These are phyloP conservation scores for Dinoponera quadriceps DNA, from an alignment of 1,140 invertebrate genomes.

Conservation along the genomic window DNA sequence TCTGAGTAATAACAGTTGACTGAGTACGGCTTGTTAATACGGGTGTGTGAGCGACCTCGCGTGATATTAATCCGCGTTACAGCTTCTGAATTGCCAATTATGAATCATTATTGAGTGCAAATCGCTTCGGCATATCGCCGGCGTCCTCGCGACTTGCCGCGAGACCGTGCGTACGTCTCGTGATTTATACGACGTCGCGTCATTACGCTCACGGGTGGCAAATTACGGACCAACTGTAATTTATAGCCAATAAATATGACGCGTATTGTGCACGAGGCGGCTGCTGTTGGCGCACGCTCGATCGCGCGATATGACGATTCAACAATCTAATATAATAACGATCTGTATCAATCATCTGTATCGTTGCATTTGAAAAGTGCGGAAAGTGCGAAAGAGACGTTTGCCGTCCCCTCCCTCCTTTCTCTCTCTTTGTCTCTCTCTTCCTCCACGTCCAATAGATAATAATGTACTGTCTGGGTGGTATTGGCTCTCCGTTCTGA, in stretches of 20 bases:
- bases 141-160: conserved; percentile 8
- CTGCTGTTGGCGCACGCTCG: conserved; percentile 11
- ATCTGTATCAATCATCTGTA: conserved; percentile 50
- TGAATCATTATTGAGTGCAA: conserved; percentile 43
- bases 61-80: conserved; percentile 27
- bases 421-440: neutral
- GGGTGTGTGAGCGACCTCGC: neutral
- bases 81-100: conserved; percentile 38
- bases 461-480: neutral
- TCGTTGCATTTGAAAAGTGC: neutral
- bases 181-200: conserved; percentile 49
- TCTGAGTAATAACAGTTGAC: conserved; percentile 1
- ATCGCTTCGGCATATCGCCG: conserved; percentile 2
- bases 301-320: conserved; percentile 27
- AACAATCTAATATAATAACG: conserved; percentile 38
- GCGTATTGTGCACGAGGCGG: conserved; percentile 24
- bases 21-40: neutral
- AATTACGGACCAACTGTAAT: conserved; percentile 53
- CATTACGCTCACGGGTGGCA: conserved; percentile 54
- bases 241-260: conserved; percentile 56
- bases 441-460: neutral
- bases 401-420: too few species aligned
- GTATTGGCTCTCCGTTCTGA: neutral
- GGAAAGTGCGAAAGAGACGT: conserved; percentile 28
- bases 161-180: neutral